Evolutionary conservation across 1,140 invertebrate species (phyloP), one percentile per base, ranked within the genome.

Genomic region (Drosophila sechellia): DNA sequence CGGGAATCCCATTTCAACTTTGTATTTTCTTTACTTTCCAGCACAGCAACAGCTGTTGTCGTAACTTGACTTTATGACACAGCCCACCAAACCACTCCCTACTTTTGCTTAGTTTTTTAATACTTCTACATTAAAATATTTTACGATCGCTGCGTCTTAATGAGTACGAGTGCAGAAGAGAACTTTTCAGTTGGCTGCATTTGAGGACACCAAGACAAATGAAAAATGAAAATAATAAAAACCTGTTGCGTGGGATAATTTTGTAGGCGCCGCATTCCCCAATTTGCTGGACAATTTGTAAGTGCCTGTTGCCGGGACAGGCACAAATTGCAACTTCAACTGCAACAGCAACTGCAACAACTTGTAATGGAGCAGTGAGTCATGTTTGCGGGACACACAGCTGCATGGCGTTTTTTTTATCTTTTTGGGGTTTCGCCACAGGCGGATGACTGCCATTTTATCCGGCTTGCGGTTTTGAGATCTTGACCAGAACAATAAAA

Each of bases 181-280:
- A 69, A 80, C 63, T 86, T 85, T 57, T 74, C 35, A 39, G 34
- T 17, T 46, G 46, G 39, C 31, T 52, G 17, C 40, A 34, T 53
- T 60, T 58, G 72, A 49, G 49, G 54, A 48, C 50, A 59, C 40
- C 69, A 55, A 8, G 8, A 3, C 31, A 31, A 22, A 22, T 31
- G 31, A 8, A 8, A 31, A 31, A 31, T 17, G 17, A 2, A 8
- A 31, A 10, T 31, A 57, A 61, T 34, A 49, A 60, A 81, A 86
- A 86, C 83, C 83, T 86, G 83, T 87, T 86, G 83, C 83, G 79
- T 86, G 83, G 83, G 83, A 86, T 79, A 81, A 52, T 71, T 71
- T 59, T 53, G n/a, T 34, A 54, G 64, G 34, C 43, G 43, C 43
- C 35, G 37, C 68, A 75, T 52, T 64, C 48, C 15, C 45, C 71